A percentile compares a stretch with the other conserved stretches of the same genome.
These are phyloP conservation scores for Machimus rusticus DNA, from an alignment of 2,888 invertebrate genomes.

Conservation along the genomic window DNA sequence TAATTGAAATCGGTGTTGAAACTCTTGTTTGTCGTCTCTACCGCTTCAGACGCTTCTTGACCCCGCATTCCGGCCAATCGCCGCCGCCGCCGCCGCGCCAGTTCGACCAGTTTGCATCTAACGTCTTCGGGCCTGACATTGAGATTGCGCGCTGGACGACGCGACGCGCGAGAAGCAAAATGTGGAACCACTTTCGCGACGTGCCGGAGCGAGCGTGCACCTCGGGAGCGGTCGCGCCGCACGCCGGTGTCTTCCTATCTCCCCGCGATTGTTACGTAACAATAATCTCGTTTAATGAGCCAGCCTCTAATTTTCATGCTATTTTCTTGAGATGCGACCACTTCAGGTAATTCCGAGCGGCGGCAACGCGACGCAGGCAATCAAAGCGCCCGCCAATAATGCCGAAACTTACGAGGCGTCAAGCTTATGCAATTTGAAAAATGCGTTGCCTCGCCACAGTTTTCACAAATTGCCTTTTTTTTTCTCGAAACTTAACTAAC, in stretches of 20 bases:
- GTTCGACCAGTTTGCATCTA: slow-evolving; percentile 37
- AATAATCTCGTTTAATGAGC: neutral
- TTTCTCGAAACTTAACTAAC: neutral
- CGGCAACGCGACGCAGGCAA: neutral
- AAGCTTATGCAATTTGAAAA: neutral
- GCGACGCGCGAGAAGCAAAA: neutral
- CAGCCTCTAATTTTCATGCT: neutral
- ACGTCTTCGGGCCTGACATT: slow-evolving; percentile 22
- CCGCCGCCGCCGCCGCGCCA: neutral
- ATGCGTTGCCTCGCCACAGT: neutral
- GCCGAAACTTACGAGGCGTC: neutral
- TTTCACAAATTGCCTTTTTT: neutral
- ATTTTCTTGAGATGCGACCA: neutral
- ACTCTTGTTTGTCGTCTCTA: slow-evolving; percentile 26
- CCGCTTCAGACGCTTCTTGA: slow-evolving; percentile 31
- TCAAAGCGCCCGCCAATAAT: neutral
- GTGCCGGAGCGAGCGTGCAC: neutral
- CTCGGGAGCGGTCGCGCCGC: neutral
- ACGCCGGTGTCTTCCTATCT: neutral
- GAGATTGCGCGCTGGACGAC: neutral
- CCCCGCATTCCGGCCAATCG: slow-evolving; percentile 11
- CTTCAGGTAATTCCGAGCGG: neutral
- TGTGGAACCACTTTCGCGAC: slow-evolving; percentile 18
- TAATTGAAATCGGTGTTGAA: slow-evolving; percentile 43
- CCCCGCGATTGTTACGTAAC: neutral